Percentiles rank a stretch among this genome's conserved stretches.
Conservation (phyloP, 2,113 vertebrate genomes). For the Centropristis striata region DNA sequence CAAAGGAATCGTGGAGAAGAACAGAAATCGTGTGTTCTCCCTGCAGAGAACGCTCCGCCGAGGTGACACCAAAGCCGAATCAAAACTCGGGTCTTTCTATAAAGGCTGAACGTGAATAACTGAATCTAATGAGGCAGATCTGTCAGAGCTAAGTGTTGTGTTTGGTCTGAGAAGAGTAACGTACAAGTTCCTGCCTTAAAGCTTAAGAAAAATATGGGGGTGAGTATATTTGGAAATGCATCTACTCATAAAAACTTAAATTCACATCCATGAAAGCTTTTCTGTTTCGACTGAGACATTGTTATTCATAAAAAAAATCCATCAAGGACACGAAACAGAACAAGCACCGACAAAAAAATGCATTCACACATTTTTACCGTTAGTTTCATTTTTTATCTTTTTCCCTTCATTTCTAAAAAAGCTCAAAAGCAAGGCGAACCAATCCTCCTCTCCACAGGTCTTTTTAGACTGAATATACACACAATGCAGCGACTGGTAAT, state of each 20-base stretch:
- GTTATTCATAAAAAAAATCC: conserved; percentile 21
- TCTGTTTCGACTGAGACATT: conserved; percentile 4
- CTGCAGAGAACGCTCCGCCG: conserved; percentile 15
- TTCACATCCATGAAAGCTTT: conserved; percentile 17
- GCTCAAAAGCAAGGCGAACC: conserved; percentile 10
- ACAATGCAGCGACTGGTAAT: conserved; percentile 46
- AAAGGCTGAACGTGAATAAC: conserved; percentile 47
- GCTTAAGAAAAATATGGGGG: not conserved
- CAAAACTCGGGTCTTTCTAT: conserved; percentile 16
- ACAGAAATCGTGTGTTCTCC: conserved; percentile 40
- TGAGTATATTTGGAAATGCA: conserved; percentile 7
- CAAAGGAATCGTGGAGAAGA: conserved; percentile 16
- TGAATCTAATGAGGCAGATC: conserved; percentile 55
- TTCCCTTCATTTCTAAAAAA: conserved; percentile 27
- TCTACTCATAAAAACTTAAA: conserved; percentile 4
- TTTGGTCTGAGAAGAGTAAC: conserved; percentile 22
- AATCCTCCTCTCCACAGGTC: conserved; percentile 37
- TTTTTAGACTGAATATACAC: conserved; percentile 43
- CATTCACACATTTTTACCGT: conserved; percentile 3
- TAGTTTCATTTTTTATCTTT: not conserved
- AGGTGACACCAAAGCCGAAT: conserved; percentile 40
- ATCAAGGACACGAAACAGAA: conserved; percentile 24
- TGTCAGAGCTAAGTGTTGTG: conserved; percentile 39
- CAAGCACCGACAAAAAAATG: not conserved
- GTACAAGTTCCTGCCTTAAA: conserved; percentile 25